Percentiles rank a stretch among this genome's conserved stretches.
phyloP scores from a whole-genome alignment of 2,888 invertebrate species.

The Belgica antarctica region DNA sequence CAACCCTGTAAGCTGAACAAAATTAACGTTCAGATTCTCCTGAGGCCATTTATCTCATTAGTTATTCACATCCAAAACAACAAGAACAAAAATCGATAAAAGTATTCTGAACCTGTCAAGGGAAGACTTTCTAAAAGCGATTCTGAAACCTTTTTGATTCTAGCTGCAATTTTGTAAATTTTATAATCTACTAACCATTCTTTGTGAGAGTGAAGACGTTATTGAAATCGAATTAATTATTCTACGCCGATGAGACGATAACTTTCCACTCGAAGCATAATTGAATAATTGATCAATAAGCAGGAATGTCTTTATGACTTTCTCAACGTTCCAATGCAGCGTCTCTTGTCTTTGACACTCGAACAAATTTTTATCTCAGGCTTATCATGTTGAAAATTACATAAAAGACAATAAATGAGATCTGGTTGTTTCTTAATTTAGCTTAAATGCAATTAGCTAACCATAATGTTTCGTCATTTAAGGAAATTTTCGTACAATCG shows the following conservation, averaged over 20 bases:
- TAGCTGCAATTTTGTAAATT: no score
- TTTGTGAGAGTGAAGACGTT: no score
- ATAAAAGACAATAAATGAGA: neutral
- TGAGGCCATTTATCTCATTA: conserved; percentile 12
- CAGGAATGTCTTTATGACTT: neutral
- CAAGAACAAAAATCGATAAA: conserved; percentile 12
- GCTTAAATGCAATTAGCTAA: neutral
- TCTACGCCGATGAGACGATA: no score
- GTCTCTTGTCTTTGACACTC: no score
- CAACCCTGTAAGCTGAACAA: no score
- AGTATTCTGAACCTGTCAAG: no score
- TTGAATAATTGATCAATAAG: neutral
- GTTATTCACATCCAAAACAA: neutral
- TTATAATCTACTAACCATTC: no score
- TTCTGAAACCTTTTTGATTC: no score
- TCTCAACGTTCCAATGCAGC: no score
- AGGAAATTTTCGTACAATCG: neutral
- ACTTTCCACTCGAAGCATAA: no score
- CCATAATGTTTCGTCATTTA: neutral
- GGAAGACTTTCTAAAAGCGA: no score
- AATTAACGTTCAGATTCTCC: neutral
- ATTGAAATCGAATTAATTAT: no score
- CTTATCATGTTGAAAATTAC: neutral
- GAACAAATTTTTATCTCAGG: neutral
- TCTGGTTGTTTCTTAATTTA: neutral